Evolutionary conservation across 2,888 invertebrate genomes (phyloP).

Genomic region (Andrena camellia): DNA sequence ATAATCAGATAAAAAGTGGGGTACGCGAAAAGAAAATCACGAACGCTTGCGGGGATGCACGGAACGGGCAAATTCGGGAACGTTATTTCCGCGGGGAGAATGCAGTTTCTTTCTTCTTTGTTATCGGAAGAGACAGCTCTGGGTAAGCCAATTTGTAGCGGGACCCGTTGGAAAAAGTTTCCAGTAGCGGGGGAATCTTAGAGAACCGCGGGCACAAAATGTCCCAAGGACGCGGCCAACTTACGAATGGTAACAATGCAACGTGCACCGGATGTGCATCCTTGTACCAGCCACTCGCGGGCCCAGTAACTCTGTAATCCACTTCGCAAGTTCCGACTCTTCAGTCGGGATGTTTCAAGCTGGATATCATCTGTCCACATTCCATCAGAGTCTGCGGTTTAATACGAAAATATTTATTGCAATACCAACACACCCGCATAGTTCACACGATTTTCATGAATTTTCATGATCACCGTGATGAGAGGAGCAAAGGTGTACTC

Average conservation of each 20-base stretch:
- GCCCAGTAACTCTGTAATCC: constrained; percentile 58
- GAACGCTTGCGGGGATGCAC: neutral
- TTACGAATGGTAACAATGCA: constrained; percentile 52
- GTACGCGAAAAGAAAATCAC: neutral
- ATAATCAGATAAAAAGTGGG: neutral
- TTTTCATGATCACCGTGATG: too few relatives aligned
- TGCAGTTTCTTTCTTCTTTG: neutral
- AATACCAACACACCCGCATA: too few relatives aligned
- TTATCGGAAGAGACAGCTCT: neutral
- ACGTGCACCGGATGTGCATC: constrained; percentile 39
- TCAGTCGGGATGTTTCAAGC: constrained; percentile 33
- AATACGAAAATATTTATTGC: constrained; percentile 12
- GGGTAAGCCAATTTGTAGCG: constrained; percentile 9
- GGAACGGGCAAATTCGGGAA: neutral
- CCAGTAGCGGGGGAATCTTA: constrained; percentile 3
- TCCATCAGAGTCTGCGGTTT: constrained; percentile 10
- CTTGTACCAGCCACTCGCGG: constrained; percentile 37
- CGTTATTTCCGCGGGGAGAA: neutral
- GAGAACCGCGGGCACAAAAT: neutral
- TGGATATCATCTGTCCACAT: constrained; percentile 59
- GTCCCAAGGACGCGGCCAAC: constrained; percentile 25
- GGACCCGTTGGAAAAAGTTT: neutral
- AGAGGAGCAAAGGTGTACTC: too few relatives aligned
- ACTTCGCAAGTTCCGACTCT: constrained; percentile 56
- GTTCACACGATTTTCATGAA: too few relatives aligned